phyloP scores from a whole-genome alignment of 2,888 invertebrate species.

The Philonicus albiceps region DNA sequence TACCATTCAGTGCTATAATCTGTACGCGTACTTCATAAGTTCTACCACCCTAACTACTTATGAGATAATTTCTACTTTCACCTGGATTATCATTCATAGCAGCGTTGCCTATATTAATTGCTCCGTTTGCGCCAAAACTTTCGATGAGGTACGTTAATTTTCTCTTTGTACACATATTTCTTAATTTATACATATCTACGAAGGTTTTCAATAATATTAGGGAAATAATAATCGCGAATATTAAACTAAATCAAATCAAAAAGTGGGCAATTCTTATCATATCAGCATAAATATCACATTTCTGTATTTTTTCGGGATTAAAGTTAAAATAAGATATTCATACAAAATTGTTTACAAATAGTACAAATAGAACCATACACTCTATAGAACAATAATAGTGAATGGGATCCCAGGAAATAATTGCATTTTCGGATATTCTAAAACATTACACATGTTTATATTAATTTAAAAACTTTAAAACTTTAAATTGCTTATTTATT shows the following conservation, averaged over 20 bases:
- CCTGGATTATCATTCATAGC: conserved; percentile 55
- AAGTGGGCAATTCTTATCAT: too few relatives aligned
- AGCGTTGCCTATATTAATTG: conserved; percentile 54
- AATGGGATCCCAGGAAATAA: too few relatives aligned
- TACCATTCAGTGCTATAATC: conserved; percentile 55
- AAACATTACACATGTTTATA: too few relatives aligned
- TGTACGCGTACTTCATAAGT: conserved; percentile 52
- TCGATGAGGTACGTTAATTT: conserved; percentile 51
- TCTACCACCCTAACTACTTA: conserved; percentile 51
- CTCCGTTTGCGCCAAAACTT: conserved; percentile 52
- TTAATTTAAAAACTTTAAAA: too few relatives aligned
- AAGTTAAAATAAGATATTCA: too few relatives aligned
- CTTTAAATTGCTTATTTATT: too few relatives aligned
- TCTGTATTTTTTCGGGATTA: too few relatives aligned
- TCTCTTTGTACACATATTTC: background rate
- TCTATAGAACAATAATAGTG: too few relatives aligned
- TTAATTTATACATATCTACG: background rate
- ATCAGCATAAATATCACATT: too few relatives aligned
- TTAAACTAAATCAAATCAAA: background rate
- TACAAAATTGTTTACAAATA: too few relatives aligned
- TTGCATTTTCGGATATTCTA: too few relatives aligned
- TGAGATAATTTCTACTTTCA: conserved; percentile 51
- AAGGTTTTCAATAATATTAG: background rate
- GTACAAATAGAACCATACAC: too few relatives aligned
- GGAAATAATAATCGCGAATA: background rate